Percentiles rank a stretch among this genome's conserved stretches.
phyloP scores from a whole-genome alignment of 2,113 vertebrate genomes.

The Oceanites oceanicus region DNA sequence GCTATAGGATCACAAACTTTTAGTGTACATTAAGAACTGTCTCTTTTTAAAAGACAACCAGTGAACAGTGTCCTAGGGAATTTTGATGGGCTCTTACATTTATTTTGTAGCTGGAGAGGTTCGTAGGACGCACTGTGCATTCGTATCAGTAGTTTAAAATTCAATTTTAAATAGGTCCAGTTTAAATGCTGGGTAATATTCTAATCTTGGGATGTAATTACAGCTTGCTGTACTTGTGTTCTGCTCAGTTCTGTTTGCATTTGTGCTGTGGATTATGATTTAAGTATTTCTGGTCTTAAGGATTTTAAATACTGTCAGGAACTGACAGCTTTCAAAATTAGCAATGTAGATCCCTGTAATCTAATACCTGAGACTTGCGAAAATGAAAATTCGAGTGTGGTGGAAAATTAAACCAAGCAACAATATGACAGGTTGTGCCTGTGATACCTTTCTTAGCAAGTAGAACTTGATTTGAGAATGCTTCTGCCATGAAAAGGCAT shows the following conservation, averaged over 20 bases:
- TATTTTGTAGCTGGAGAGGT: background rate
- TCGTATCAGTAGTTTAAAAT: background rate
- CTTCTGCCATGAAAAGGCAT: background rate
- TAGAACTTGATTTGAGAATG: background rate
- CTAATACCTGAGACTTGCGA: background rate
- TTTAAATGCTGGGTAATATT: background rate
- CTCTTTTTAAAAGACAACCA: background rate
- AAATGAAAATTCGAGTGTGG: background rate
- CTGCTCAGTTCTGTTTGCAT: background rate
- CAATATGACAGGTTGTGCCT: background rate
- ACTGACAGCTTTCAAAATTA: slow-evolving; percentile 19
- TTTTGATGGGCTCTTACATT: background rate
- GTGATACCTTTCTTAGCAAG: background rate
- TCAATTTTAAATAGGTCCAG: background rate
- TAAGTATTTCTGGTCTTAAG: background rate
- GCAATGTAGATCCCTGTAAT: background rate
- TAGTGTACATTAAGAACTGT: background rate
- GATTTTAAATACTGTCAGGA: slow-evolving; percentile 7
- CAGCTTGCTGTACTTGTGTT: background rate
- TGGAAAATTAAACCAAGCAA: background rate
- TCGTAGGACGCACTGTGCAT: background rate
- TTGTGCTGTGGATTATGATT: slow-evolving; percentile 8
- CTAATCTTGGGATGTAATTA: background rate
- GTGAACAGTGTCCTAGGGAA: background rate
- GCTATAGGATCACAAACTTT: background rate